Base-by-base conservation (phyloP, 2,797 vertebrate species). In the Gila robusta region DNA sequence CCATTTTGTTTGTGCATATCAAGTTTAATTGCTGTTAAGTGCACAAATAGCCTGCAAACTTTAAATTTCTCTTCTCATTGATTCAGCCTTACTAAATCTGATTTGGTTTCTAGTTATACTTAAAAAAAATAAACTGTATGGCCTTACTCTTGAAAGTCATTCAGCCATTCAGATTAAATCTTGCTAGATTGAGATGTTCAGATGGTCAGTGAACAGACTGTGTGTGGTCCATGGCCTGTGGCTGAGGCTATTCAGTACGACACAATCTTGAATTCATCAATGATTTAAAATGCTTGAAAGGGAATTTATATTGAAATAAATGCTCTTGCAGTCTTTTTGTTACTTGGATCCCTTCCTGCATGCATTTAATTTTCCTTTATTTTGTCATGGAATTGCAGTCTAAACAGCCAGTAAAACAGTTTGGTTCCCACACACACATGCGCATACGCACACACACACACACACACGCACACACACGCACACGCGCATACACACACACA, bases 121-220 rank as follows among this genome's bases (percentile, higher is more conserved):
- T 76, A 19, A 2, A n/a, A 32, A 11, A 74, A 73, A 71, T 16
- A 26, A 44, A 9, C 6, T 8, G 19, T 4, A 6, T 23, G 6
- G 26, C 8, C n/a, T 44, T 28, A 21, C 1, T 26, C 56, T 66
- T 10, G 1, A 47, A 79, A 12, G 19, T 80, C 14, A 47, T 9
- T 81, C 62, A 62, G 28, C 26, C 79, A 66, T 69, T 81, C 79
- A 52, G 79, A 81, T 81, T 32, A 80, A 44, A 69, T 69, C 19
- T 52, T 10, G 17, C 28, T 35, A 23, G n/a, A 44, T 23, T 66
- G 78, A 80, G 41, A 81, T 44, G 62, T 81, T 81, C 44, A 66
- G 59, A 32, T 67, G 59, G 39, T 67, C 79, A 67, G 41, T 81
- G 28, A 81, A 8, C 23, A 66, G 59, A 35, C 62, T 23, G 44